phyloP scores from a whole-genome alignment of 1,140 invertebrate species.

The Meteorus sp. region DNA sequence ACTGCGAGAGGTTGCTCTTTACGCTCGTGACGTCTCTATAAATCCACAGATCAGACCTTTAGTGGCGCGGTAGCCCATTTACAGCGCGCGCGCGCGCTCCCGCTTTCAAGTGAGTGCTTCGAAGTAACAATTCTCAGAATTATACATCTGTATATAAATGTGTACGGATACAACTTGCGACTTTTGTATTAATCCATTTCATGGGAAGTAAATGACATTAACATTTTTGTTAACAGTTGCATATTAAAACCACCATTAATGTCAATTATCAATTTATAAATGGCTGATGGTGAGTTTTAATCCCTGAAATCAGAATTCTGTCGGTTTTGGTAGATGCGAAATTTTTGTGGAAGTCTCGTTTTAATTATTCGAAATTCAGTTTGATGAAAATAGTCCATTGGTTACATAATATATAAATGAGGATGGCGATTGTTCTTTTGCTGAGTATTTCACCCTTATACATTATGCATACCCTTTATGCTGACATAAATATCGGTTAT shows the following conservation, averaged over 20 bases:
- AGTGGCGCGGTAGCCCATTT: slow-evolving; percentile 16
- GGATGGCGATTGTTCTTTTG: slow-evolving; percentile 20
- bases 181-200: slow-evolving; percentile 15
- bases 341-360: no score
- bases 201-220: slow-evolving; percentile 6
- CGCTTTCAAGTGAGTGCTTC: slow-evolving; percentile 7
- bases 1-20: slow-evolving; percentile 18
- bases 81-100: background rate
- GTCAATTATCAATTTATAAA: no score
- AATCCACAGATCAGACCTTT: slow-evolving; percentile 22
- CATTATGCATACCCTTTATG: slow-evolving; percentile 56
- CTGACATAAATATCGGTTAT: slow-evolving; percentile 61
- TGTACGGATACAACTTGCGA: slow-evolving; percentile 4
- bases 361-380: no score
- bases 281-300: no score
- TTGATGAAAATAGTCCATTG: no score
- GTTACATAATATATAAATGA: no score
- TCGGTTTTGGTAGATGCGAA: no score
- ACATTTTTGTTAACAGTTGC: no score
- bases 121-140: slow-evolving; percentile 18
- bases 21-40: slow-evolving; percentile 27
- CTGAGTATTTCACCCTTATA: slow-evolving; percentile 31
- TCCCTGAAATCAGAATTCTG: no score
- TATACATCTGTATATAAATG: slow-evolving; percentile 6
- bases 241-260: no score